Evolutionary conservation across 2,797 vertebrate genomes (phyloP).

Genomic region (Phalanger gymnotis): DNA sequence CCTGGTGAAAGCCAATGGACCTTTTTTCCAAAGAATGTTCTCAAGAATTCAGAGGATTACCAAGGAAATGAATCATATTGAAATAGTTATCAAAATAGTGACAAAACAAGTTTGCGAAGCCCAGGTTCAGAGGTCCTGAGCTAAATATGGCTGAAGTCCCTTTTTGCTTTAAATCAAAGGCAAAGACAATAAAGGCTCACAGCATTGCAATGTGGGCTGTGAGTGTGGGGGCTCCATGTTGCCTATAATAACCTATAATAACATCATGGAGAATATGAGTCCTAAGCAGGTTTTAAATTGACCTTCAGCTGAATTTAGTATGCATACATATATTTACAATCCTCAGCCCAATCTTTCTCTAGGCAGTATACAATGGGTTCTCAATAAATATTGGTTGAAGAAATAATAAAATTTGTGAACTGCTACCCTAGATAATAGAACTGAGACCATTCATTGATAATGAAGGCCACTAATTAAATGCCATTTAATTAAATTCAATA

Average conservation of each 20-base stretch:
- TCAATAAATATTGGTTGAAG: background rate
- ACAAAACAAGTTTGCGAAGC: background rate
- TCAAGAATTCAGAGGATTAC: background rate
- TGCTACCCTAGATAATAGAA: background rate
- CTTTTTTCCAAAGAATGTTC: background rate
- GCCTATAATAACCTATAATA: background rate
- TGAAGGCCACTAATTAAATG: background rate
- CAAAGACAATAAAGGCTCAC: background rate
- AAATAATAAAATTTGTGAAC: background rate
- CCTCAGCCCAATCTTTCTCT: background rate
- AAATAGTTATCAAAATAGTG: background rate
- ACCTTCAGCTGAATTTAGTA: background rate
- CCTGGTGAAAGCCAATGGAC: background rate
- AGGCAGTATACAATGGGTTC: background rate
- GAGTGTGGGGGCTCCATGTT: background rate
- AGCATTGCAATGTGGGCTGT: background rate
- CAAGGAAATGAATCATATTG: background rate
- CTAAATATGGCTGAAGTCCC: background rate
- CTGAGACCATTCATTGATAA: background rate
- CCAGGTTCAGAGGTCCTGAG: background rate
- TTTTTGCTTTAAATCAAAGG: background rate
- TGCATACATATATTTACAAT: background rate
- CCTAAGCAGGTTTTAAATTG: background rate
- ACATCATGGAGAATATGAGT: background rate
- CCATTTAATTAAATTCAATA: background rate